Evolutionary conservation across 2,888 invertebrate species (phyloP).

Genomic region (Protophormia terraenovae): DNA sequence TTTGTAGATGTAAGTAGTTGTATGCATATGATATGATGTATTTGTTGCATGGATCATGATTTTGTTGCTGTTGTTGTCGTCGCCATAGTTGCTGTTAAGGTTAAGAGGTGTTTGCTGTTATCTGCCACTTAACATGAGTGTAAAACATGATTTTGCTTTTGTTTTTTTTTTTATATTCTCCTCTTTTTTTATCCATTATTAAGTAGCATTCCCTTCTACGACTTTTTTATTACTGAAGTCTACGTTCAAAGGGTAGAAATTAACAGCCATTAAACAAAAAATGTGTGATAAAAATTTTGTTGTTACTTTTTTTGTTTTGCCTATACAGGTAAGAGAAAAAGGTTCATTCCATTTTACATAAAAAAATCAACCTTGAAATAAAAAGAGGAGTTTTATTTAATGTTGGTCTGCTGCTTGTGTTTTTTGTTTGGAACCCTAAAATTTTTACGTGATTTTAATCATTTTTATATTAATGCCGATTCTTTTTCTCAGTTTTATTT

Average conservation of each 20-base stretch:
- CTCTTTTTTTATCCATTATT: neutral
- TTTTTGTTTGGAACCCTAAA: constrained; percentile 41
- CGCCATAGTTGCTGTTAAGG: constrained; percentile 51
- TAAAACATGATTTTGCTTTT: constrained; percentile 68
- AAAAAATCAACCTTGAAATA: constrained; percentile 50
- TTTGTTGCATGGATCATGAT: constrained; percentile 33
- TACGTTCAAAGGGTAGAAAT: constrained; percentile 58
- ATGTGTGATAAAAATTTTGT: constrained; percentile 53
- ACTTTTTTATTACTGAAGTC: neutral
- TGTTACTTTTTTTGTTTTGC: neutral
- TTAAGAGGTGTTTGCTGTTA: constrained; percentile 69
- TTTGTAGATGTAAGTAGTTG: neutral
- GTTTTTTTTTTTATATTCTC: constrained; percentile 30
- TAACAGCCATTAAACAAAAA: constrained; percentile 63
- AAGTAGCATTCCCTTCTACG: constrained; percentile 34
- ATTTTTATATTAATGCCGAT: constrained; percentile 17
- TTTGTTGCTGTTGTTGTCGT: constrained; percentile 23
- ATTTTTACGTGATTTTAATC: constrained; percentile 64
- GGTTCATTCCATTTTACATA: neutral
- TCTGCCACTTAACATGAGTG: constrained; percentile 69
- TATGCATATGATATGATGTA: constrained; percentile 23
- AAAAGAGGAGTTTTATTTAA: constrained; percentile 43
- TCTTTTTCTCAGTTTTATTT: constrained; percentile 5
- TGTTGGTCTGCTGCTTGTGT: neutral
- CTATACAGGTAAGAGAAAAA: constrained; percentile 51